Evolutionary conservation across 2,888 invertebrate species (phyloP).

Genomic region (Octodonta nipae): DNA sequence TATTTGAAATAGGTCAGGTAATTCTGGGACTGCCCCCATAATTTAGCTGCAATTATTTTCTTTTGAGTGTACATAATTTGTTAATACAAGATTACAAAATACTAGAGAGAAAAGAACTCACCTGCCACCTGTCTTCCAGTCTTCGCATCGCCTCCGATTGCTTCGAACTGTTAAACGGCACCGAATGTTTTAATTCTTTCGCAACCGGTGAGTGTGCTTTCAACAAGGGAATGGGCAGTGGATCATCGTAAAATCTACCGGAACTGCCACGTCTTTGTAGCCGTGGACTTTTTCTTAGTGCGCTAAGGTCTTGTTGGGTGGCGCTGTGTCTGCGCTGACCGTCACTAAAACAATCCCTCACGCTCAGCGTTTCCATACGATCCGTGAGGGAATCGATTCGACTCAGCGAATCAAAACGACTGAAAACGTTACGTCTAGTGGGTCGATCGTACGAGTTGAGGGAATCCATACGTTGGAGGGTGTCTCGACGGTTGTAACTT

Average conservation of each 20-base stretch:
- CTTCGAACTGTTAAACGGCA: conserved; percentile 30
- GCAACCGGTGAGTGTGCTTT: conserved; percentile 39
- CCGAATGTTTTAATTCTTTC: conserved; percentile 32
- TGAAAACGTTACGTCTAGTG: conserved; percentile 21
- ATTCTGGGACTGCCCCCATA: too few species aligned
- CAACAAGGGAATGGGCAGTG: conserved; percentile 49
- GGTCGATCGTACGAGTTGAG: conserved; percentile 19
- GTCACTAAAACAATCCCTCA: conserved; percentile 11
- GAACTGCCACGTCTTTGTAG: conserved; percentile 40
- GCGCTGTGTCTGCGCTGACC: conserved; percentile 41
- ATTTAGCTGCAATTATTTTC: too few species aligned
- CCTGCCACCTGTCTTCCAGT: conserved; percentile 40
- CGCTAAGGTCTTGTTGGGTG: conserved; percentile 42
- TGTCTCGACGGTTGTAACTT: conserved; percentile 18
- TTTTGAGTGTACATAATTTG: too few species aligned
- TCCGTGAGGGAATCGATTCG: conserved; percentile 38
- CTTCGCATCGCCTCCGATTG: conserved; percentile 26
- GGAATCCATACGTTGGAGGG: conserved; percentile 23
- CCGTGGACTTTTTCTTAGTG: conserved; percentile 39
- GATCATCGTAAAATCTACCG: conserved; percentile 41
- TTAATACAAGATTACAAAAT: too few species aligned
- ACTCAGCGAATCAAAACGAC: conserved; percentile 36
- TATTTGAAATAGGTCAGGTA: too few species aligned
- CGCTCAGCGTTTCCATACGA: conserved; percentile 38
- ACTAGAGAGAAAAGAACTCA: too few species aligned